Percentiles rank a stretch among this genome's conserved stretches.
Conservation (phyloP, 2,888 invertebrate species). For the Clanis bilineata region DNA sequence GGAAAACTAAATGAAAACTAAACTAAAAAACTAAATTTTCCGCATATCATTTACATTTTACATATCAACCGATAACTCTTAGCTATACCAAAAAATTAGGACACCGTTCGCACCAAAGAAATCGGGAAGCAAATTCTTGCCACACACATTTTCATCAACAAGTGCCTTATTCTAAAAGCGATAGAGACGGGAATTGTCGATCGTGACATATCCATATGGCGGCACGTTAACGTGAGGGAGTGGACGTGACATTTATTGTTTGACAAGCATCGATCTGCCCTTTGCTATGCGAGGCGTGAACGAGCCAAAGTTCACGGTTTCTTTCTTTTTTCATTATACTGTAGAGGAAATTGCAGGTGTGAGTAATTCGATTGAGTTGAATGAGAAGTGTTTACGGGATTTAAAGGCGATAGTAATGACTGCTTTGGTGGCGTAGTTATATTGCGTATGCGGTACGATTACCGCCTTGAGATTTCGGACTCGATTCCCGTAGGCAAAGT, state of each 20-base stretch:
- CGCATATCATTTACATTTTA: no score
- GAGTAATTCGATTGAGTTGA: neutral
- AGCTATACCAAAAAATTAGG: conserved; percentile 72
- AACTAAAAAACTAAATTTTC: no score
- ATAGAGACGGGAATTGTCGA: conserved; percentile 38
- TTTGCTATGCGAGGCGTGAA: conserved; percentile 77
- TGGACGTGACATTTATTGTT: conserved; percentile 83
- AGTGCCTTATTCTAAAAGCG: conserved; percentile 23
- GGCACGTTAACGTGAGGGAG: conserved; percentile 70
- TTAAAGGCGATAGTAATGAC: neutral
- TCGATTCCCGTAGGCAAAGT: no score
- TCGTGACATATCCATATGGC: conserved; percentile 24
- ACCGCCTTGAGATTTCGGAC: no score
- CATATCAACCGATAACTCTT: no score
- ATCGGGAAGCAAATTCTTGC: conserved; percentile 48
- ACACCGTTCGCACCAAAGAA: conserved; percentile 75
- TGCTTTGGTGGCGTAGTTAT: neutral
- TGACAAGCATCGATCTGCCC: conserved; percentile 82
- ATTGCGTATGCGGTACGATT: no score
- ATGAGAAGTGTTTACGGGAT: neutral
- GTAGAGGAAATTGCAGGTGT: conserved; percentile 9
- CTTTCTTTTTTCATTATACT: conserved; percentile 27
- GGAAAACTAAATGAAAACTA: no score
- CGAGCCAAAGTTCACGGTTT: conserved; percentile 62
- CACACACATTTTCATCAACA: conserved; percentile 22